Conservation (phyloP, 2,888 invertebrate species). For the Ophion obscuratus region DNA sequence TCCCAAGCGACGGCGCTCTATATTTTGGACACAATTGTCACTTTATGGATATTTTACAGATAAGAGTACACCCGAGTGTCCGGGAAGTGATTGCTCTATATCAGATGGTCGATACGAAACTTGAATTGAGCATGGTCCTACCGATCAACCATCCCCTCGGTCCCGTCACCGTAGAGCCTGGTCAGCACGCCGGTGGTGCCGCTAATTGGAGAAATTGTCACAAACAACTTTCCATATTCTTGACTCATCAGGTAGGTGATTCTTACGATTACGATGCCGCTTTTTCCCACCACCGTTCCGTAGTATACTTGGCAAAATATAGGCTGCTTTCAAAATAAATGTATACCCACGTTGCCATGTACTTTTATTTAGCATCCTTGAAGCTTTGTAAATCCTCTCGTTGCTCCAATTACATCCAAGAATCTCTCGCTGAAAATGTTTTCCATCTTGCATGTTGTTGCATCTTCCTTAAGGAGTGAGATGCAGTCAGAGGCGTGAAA, state of each 20-base stretch:
- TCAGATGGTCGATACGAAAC: conserved; percentile 91
- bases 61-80: conserved; percentile 89
- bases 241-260: conserved; percentile 91
- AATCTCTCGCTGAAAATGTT: too few relatives aligned
- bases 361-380: too few relatives aligned
- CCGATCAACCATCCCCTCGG: conserved; percentile 94
- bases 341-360: too few relatives aligned
- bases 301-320: too few relatives aligned
- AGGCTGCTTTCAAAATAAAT: too few relatives aligned
- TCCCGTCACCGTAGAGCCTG: conserved; percentile 89
- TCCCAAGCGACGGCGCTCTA: not conserved
- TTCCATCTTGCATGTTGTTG: too few relatives aligned
- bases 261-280: too few relatives aligned
- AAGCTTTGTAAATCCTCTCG: too few relatives aligned
- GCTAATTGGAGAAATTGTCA: conserved; percentile 91
- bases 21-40: not conserved
- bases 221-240: conserved; percentile 93
- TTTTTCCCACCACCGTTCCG: too few relatives aligned
- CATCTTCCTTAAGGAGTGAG: too few relatives aligned
- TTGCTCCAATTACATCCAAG: too few relatives aligned
- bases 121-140: conserved; percentile 92
- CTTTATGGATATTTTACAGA: conserved; percentile 82
- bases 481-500: too few relatives aligned
- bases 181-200: conserved; percentile 89
- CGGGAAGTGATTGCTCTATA: conserved; percentile 93